phyloP scores from a whole-genome alignment of 2,888 invertebrate genomes.

The Parnassius glacialis region DNA sequence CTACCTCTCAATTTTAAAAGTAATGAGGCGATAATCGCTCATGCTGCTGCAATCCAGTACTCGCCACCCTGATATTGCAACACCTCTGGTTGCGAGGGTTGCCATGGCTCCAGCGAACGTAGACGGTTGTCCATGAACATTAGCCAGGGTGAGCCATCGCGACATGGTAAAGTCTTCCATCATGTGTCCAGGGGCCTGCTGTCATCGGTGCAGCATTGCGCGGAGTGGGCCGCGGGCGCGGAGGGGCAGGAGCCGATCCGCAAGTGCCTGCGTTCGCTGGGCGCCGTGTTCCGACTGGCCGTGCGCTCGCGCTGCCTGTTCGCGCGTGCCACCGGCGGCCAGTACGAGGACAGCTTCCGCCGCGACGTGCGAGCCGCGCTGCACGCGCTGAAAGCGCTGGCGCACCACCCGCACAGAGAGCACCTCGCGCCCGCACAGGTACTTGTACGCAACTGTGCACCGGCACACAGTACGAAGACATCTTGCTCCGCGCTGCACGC shows the following conservation, averaged over 20 bases:
- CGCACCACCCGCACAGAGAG: conserved; percentile 84
- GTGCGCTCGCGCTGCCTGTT: conserved; percentile 93
- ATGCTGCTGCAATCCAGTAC: no score
- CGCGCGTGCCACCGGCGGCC: conserved; percentile 92
- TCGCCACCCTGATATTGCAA: no score
- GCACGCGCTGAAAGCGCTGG: conserved; percentile 88
- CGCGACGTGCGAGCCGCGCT: conserved; percentile 91
- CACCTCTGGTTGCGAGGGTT: no score
- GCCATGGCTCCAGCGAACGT: no score
- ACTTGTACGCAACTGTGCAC: conserved; percentile 57
- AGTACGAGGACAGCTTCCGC: conserved; percentile 93
- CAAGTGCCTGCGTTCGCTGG: conserved; percentile 93
- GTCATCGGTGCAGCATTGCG: conserved; percentile 94
- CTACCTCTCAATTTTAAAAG: no score
- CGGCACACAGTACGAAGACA: conserved; percentile 93
- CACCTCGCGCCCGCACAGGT: conserved; percentile 83
- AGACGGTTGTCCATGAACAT: no score
- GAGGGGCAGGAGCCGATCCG: conserved; percentile 94
- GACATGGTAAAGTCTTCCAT: no score
- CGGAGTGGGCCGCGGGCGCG: conserved; percentile 91
- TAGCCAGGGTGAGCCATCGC: no score
- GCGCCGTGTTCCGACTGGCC: conserved; percentile 95
- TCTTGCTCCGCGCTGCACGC: conserved; percentile 91
- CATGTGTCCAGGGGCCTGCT: conserved; percentile 84
- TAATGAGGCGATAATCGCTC: no score